Percentiles rank a stretch among this genome's conserved stretches.
Evolutionary conservation across 1,140 invertebrate genomes (phyloP).

Genomic region (Calycopis cecrops): DNA sequence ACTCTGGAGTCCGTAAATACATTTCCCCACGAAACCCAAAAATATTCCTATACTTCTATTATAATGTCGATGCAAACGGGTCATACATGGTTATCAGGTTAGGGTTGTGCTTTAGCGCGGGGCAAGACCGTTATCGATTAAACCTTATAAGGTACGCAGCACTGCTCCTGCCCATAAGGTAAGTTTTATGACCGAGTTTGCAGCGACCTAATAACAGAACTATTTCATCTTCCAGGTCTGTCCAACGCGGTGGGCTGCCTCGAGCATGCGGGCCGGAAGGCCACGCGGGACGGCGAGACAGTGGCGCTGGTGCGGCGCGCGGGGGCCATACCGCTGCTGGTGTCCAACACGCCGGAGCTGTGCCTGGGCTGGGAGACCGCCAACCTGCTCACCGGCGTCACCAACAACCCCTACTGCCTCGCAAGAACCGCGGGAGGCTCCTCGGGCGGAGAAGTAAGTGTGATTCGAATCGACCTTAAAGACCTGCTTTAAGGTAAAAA

Average conservation of each 20-base stretch:
- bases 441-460: conserved; percentile 82
- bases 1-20: no score
- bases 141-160: no score
- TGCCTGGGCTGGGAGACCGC: conserved; percentile 81
- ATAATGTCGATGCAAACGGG: no score
- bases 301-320: conserved; percentile 78
- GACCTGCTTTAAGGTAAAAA: no score
- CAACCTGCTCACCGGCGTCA: conserved; percentile 80
- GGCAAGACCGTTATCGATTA: no score
- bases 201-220: no score
- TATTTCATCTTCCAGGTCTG: conserved; percentile 73
- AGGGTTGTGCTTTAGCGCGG: no score
- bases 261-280: conserved; percentile 73
- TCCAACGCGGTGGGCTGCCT: conserved; percentile 80
- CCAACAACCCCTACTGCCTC: conserved; percentile 87
- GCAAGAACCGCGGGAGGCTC: conserved; percentile 82
- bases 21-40: no score
- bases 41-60: no score
- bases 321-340: conserved; percentile 86
- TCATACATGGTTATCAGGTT: no score
- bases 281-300: conserved; percentile 77
- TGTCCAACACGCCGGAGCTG: conserved; percentile 90
- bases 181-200: no score
- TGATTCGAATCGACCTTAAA: neutral
- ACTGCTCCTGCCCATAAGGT: no score